A percentile compares a stretch with the other conserved stretches of the same genome.
Evolutionary conservation across 2,888 invertebrate species (phyloP).

Genomic region (Diogma glabrata): DNA sequence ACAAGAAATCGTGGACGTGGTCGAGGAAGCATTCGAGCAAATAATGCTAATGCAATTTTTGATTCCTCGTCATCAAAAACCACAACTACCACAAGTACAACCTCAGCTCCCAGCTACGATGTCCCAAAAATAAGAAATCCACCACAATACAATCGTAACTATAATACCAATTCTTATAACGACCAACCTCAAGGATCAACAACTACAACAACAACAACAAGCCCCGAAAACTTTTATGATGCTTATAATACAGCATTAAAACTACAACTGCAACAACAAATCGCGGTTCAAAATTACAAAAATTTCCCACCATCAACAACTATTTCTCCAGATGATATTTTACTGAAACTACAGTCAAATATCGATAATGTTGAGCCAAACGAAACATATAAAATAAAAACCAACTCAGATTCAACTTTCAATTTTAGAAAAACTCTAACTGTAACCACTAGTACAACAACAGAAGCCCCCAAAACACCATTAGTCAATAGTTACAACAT

Average conservation of each 20-base stretch:
- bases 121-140: too few species aligned
- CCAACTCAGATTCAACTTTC: too few species aligned
- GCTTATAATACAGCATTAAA: slow-evolving; percentile 4
- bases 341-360: not conserved
- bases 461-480: not conserved
- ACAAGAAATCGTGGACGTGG: not conserved
- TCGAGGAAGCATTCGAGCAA: slow-evolving; percentile 6
- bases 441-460: too few species aligned
- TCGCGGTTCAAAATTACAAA: not conserved
- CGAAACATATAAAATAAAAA: too few species aligned
- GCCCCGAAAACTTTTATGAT: slow-evolving; percentile 1
- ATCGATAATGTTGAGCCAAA: not conserved
- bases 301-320: slow-evolving; percentile 4
- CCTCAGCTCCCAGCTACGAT: not conserved
- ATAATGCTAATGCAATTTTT: slow-evolving; percentile 2
- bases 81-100: not conserved
- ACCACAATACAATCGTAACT: not conserved
- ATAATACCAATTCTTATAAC: not conserved
- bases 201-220: not conserved
- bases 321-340: not conserved
- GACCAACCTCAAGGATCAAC: not conserved
- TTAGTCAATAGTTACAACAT: too few species aligned
- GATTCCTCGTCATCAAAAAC: not conserved
- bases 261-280: slow-evolving; percentile 4
- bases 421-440: too few species aligned